A percentile compares a stretch with the other conserved stretches of the same genome.
These are phyloP conservation scores for Aquatica leii DNA, from an alignment of 2,888 invertebrate species.

Conservation along the genomic window DNA sequence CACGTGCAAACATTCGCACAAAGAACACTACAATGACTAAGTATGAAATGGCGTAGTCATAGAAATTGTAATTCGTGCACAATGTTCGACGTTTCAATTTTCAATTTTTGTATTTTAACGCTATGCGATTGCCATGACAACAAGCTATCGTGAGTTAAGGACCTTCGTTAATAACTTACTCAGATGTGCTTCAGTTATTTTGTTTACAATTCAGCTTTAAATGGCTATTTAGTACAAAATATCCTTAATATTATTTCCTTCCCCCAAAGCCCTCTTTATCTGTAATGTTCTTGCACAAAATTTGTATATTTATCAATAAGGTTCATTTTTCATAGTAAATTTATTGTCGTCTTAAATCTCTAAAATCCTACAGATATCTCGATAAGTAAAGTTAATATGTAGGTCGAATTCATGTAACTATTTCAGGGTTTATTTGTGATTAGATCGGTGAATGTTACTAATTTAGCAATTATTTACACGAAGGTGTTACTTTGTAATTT, in stretches of 20 bases:
- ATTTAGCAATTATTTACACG: no score
- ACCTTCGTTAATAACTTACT: slow-evolving; percentile 33
- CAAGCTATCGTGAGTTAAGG: slow-evolving; percentile 25
- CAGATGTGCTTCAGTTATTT: slow-evolving; percentile 27
- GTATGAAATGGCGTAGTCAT: slow-evolving; percentile 24
- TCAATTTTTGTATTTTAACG: slow-evolving; percentile 32
- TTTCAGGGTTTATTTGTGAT: no score
- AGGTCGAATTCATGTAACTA: no score
- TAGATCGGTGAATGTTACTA: no score
- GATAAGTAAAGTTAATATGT: no score
- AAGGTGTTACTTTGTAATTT: no score
- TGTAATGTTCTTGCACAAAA: slow-evolving; percentile 16
- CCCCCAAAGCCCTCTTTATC: slow-evolving; percentile 18
- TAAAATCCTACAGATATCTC: no score
- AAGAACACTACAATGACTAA: slow-evolving; percentile 16
- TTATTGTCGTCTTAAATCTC: no score
- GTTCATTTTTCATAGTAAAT: no score
- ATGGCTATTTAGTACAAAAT: slow-evolving; percentile 22
- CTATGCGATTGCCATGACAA: slow-evolving; percentile 27
- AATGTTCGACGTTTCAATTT: slow-evolving; percentile 29
- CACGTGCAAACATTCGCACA: slow-evolving; percentile 27
- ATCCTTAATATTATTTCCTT: slow-evolving; percentile 26
- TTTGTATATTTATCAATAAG: slow-evolving; percentile 9
- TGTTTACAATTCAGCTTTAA: slow-evolving; percentile 22
- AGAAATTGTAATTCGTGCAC: slow-evolving; percentile 27